Percentiles rank a stretch among this genome's conserved stretches.
Evolutionary conservation across 1,140 invertebrate species (phyloP).

Genomic region (Anoplolepis gracilipes): DNA sequence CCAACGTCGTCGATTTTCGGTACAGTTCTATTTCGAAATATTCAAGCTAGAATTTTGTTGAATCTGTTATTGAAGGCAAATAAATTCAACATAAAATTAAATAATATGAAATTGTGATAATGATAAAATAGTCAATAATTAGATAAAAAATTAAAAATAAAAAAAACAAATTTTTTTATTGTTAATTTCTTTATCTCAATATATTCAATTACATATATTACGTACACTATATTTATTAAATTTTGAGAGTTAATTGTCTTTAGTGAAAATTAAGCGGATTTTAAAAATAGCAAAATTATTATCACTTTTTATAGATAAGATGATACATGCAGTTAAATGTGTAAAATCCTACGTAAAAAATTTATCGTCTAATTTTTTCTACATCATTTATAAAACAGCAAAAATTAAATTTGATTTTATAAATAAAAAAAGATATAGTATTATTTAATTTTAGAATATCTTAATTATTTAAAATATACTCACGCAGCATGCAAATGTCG

Average conservation of each 20-base stretch:
- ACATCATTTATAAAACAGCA: not conserved
- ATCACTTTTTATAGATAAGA: not conserved
- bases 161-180: not conserved
- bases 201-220: not conserved
- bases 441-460: not conserved
- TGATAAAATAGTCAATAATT: not conserved
- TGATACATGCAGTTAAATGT: not conserved
- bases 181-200: not conserved
- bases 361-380: not conserved
- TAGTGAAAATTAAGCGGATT: not conserved
- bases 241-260: slow-evolving; percentile 1
- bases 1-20: slow-evolving; percentile 32
- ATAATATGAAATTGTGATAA: not conserved
- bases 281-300: not conserved
- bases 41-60: not conserved
- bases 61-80: not conserved
- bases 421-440: not conserved
- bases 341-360: not conserved
- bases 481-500: not conserved
- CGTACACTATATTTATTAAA: not conserved
- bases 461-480: not conserved
- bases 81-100: not conserved
- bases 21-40: not conserved
- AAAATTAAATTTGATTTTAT: not conserved
- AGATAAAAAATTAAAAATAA: no score